Evolutionary conservation across 2,797 vertebrate genomes (phyloP).

Genomic region (Notoglanidium macrostoma): DNA sequence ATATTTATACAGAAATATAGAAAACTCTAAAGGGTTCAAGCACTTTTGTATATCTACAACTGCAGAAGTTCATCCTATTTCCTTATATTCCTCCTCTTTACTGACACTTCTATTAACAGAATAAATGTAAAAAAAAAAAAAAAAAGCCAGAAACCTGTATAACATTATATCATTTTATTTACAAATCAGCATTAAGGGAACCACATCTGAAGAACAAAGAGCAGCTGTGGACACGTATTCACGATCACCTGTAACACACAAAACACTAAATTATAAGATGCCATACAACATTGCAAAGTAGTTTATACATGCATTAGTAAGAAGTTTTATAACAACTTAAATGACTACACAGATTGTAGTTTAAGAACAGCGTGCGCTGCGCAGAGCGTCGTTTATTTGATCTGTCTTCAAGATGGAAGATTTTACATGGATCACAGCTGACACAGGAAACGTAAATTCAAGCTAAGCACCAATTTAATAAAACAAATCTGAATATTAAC

Average conservation of each 20-base stretch:
- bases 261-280: background rate
- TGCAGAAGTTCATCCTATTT: background rate
- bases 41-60: background rate
- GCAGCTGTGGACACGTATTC: constrained; percentile 70
- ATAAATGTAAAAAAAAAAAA: background rate
- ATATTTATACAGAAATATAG: too few species aligned
- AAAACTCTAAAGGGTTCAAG: too few species aligned
- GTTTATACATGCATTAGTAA: background rate
- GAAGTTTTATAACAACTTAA: too few species aligned
- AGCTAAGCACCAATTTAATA: background rate
- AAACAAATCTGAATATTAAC: background rate
- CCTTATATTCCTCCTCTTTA: background rate
- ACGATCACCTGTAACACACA: constrained; percentile 70
- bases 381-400: background rate
- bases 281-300: background rate
- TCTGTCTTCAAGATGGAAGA: background rate
- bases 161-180: constrained; percentile 83
- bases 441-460: background rate
- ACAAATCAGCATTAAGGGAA: constrained; percentile 76
- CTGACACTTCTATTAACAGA: background rate
- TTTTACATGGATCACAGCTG: background rate
- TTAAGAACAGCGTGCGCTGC: background rate
- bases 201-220: constrained; percentile 67
- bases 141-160: constrained; percentile 5
- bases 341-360: background rate